Percentiles rank a stretch among this genome's conserved stretches.
Conservation (phyloP, 2,797 vertebrate species). For the Craterocephalus amniculus region DNA sequence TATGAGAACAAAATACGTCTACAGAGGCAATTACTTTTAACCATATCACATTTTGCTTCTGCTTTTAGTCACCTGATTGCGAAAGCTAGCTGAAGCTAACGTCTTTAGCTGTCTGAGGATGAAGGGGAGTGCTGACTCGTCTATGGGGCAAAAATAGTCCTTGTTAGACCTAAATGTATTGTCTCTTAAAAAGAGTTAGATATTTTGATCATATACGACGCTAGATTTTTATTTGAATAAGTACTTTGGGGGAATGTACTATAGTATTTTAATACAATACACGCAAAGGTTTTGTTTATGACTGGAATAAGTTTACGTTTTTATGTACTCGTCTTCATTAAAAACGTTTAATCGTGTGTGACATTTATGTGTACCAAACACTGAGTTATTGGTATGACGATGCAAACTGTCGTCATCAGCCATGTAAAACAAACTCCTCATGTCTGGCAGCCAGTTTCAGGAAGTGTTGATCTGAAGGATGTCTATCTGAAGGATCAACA, state of each 20-base stretch:
- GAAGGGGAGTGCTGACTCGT: neutral
- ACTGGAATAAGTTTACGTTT: neutral
- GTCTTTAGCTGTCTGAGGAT: constrained; percentile 16
- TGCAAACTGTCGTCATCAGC: neutral
- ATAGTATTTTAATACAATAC: neutral
- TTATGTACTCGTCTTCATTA: neutral
- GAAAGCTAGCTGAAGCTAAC: constrained; percentile 32
- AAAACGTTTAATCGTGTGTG: neutral
- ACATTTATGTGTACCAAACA: neutral
- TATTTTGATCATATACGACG: neutral
- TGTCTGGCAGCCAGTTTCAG: neutral
- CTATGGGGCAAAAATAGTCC: neutral
- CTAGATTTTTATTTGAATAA: neutral
- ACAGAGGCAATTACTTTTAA: neutral
- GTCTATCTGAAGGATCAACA: neutral
- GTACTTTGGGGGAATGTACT: neutral
- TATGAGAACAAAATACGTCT: fast-evolving
- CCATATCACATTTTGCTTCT: neutral
- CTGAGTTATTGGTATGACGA: neutral
- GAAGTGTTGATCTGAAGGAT: constrained; percentile 8
- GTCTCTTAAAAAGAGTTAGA: neutral
- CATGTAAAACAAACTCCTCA: neutral
- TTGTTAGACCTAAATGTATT: neutral
- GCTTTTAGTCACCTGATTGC: neutral
- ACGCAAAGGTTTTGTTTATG: neutral